A percentile compares a stretch with the other conserved stretches of the same genome.
Conservation (phyloP, 2,113 vertebrate genomes). For the Mirza zaza region DNA sequence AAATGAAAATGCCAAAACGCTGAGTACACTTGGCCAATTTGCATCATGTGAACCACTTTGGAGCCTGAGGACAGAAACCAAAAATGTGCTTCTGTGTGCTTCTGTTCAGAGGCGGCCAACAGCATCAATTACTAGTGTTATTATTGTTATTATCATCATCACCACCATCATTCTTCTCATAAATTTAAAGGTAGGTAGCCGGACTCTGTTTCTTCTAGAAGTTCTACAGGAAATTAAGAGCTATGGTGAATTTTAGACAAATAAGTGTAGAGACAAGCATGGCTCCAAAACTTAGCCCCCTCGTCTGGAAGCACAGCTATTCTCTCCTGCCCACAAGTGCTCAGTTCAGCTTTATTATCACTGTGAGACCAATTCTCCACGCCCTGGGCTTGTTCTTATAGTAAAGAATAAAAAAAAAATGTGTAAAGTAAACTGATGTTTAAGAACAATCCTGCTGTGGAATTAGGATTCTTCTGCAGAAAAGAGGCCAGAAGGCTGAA, state of each 20-base stretch:
- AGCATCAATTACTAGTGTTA: conserved; percentile 56
- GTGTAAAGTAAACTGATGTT: neutral
- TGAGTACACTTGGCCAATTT: conserved; percentile 23
- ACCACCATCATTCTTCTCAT: conserved; percentile 3
- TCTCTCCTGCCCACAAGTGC: neutral
- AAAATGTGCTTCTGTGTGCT: conserved; percentile 59
- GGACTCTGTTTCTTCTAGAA: neutral
- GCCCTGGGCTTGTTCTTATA: neutral
- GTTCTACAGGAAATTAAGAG: neutral
- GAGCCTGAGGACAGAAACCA: conserved; percentile 71
- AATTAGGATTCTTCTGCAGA: neutral
- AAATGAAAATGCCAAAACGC: conserved; percentile 50
- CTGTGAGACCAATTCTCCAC: neutral
- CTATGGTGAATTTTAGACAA: neutral
- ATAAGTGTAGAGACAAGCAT: neutral
- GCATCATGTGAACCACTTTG: conserved; percentile 58
- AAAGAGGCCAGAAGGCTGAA: neutral
- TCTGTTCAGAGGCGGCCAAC: conserved; percentile 42
- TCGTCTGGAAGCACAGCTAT: neutral
- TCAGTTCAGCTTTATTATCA: neutral
- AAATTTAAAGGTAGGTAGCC: conserved; percentile 18
- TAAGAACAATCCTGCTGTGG: neutral
- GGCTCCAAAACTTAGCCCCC: neutral
- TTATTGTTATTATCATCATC: conserved; percentile 47
- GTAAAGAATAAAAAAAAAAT: neutral